Percentiles rank a stretch among this genome's conserved stretches.
These are phyloP conservation scores for Macaria notata DNA, from an alignment of 2,888 invertebrate species.

Conservation along the genomic window DNA sequence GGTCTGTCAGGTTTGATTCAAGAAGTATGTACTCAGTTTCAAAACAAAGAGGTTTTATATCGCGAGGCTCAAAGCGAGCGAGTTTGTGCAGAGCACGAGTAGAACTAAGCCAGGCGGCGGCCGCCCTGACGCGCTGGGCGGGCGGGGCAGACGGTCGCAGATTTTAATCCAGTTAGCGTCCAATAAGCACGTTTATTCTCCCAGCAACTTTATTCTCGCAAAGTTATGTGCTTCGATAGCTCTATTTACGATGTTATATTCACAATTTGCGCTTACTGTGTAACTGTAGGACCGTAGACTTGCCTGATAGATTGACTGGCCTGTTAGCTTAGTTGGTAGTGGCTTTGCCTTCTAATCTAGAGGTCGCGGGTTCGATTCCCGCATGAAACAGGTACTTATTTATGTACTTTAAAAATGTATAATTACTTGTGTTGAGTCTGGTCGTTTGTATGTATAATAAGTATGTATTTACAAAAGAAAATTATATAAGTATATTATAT, in stretches of 20 bases:
- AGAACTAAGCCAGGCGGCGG: constrained; percentile 49
- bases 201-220: constrained; percentile 29
- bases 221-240: constrained; percentile 16
- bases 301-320: no score
- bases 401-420: no score
- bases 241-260: constrained; percentile 15
- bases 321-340: no score
- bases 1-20: background rate
- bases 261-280: background rate
- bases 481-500: no score
- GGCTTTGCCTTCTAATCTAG: no score
- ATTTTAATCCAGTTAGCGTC: constrained; percentile 63
- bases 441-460: no score
- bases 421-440: no score
- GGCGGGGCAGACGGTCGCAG: constrained; percentile 40
- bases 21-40: constrained; percentile 2
- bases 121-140: constrained; percentile 43
- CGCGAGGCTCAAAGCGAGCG: constrained; percentile 16
- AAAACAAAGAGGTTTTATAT: constrained; percentile 14
- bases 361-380: no score
- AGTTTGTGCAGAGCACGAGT: constrained; percentile 35
- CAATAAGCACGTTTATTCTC: constrained; percentile 32
- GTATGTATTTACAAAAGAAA: no score
- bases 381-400: no score
- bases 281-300: no score